A percentile compares a stretch with the other conserved stretches of the same genome.
Evolutionary conservation across 2,113 vertebrate genomes (phyloP).

Genomic region (Elgaria multicarinata): DNA sequence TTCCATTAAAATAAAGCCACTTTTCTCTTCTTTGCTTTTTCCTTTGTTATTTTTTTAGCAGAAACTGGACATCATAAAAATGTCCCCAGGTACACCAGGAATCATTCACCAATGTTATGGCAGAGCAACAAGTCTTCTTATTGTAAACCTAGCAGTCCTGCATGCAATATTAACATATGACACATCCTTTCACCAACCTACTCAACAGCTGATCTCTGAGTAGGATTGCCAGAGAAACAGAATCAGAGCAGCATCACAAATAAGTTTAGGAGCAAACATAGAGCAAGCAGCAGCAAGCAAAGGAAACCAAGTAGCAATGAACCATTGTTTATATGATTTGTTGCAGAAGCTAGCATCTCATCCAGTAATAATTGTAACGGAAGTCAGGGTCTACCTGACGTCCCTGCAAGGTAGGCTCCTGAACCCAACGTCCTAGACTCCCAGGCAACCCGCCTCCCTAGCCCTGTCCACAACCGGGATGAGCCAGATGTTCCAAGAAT

Average conservation of each 20-base stretch:
- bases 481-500: too few species aligned
- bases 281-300: neutral
- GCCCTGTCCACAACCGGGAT: too few species aligned
- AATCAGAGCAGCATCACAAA: neutral
- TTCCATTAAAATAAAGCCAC: neutral
- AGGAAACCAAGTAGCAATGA: neutral
- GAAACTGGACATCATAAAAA: neutral
- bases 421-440: too few species aligned
- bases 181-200: slow-evolving; percentile 27
- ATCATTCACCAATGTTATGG: neutral
- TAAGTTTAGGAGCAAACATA: neutral
- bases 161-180: neutral
- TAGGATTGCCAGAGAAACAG: slow-evolving; percentile 8
- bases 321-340: neutral
- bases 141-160: slow-evolving; percentile 1
- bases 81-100: neutral
- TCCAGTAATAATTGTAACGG: too few species aligned
- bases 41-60: neutral
- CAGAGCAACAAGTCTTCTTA: neutral
- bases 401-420: too few species aligned
- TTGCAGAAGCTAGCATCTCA: neutral
- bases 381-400: too few species aligned
- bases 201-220: slow-evolving; percentile 24
- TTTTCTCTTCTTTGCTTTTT: neutral
- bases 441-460: too few species aligned